Percentiles rank a stretch among this genome's conserved stretches.
Evolutionary conservation across 2,888 invertebrate species (phyloP).

Genomic region (Eupithecia exiguata): DNA sequence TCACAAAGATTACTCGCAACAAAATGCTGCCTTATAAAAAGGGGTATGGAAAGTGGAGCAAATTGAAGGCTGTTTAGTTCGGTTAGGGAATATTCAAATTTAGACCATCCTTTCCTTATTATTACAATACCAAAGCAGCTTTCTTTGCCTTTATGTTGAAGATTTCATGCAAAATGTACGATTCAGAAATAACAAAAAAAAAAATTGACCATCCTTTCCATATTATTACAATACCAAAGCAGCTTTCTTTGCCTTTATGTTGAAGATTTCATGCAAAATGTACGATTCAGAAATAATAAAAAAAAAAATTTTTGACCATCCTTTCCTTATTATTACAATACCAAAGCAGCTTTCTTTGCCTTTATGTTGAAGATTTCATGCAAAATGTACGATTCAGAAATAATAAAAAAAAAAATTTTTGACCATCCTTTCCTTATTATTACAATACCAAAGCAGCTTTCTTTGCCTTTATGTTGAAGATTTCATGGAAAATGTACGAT

Average conservation of each 20-base stretch:
- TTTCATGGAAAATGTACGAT: background rate
- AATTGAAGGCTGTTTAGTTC: background rate
- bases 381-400: too few species aligned
- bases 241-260: too few species aligned
- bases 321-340: too few species aligned
- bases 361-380: too few species aligned
- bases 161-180: background rate
- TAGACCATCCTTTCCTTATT: background rate
- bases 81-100: background rate
- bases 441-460: too few species aligned
- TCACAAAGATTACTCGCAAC: background rate
- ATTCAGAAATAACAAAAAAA: background rate
- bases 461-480: too few species aligned
- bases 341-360: too few species aligned
- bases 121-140: background rate
- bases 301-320: too few species aligned
- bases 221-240: too few species aligned
- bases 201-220: too few species aligned
- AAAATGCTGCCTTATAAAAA: background rate
- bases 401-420: too few species aligned
- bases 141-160: background rate
- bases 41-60: constrained; percentile 1
- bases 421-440: too few species aligned
- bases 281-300: background rate
- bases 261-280: background rate